Percentiles rank a stretch among this genome's conserved stretches.
Conservation (phyloP, 2,113 vertebrate species). For the Prinia subflava region DNA sequence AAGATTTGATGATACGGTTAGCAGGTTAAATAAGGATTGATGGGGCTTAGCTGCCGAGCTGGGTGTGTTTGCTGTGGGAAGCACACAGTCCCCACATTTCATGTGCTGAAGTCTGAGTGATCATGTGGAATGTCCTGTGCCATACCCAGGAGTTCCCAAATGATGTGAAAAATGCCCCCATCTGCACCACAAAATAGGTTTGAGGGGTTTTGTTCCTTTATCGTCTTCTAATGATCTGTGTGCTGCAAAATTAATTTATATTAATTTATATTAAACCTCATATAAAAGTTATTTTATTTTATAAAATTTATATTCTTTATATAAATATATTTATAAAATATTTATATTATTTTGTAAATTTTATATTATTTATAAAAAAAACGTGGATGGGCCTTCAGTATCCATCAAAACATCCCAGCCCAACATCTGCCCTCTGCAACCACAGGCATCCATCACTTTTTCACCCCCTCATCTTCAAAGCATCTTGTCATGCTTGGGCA, state of each 20-base stretch:
- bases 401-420: not conserved
- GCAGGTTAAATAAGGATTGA: not conserved
- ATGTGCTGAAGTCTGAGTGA: not conserved
- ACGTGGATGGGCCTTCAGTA: not conserved
- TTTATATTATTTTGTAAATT: too few species aligned
- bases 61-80: not conserved
- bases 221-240: not conserved
- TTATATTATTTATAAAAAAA: not conserved
- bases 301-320: too few species aligned
- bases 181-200: not conserved
- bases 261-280: not conserved
- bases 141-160: not conserved
- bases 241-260: not conserved
- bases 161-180: not conserved
- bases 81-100: not conserved
- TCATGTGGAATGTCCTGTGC: not conserved
- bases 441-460: not conserved
- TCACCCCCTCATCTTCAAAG: not conserved
- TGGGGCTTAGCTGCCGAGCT: not conserved
- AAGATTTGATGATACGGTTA: not conserved
- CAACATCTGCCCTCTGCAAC: not conserved
- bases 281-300: too few species aligned
- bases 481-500: not conserved
- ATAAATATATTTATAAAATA: too few species aligned
- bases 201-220: not conserved